Percentiles rank a stretch among this genome's conserved stretches.
These are phyloP conservation scores for Dendrolimus houi DNA, from an alignment of 2,888 invertebrate species.

Conservation along the genomic window DNA sequence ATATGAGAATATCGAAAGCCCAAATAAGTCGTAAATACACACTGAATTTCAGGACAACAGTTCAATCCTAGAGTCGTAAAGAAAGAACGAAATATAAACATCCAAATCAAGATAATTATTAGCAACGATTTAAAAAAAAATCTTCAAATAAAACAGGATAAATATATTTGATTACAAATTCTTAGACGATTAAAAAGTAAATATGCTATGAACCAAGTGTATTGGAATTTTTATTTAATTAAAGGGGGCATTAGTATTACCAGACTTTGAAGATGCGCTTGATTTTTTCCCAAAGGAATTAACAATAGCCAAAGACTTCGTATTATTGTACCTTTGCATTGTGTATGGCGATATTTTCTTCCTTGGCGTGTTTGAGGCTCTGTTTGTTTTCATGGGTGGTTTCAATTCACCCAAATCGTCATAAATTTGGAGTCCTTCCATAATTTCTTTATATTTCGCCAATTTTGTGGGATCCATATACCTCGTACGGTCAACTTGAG, in stretches of 20 bases:
- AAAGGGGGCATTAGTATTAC: not conserved
- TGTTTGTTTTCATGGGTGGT: slow-evolving; percentile 37
- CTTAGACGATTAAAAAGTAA: not conserved
- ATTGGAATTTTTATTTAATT: not conserved
- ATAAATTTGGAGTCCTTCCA: slow-evolving; percentile 42
- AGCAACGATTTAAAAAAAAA: not conserved
- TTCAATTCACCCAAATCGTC: slow-evolving; percentile 41
- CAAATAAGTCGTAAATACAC: no score
- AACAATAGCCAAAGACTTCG: slow-evolving; percentile 6
- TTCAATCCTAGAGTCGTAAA: no score
- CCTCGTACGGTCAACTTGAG: slow-evolving; percentile 11
- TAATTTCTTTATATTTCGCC: slow-evolving; percentile 52
- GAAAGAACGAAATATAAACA: no score
- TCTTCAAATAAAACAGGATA: not conserved
- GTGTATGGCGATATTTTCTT: slow-evolving; percentile 29
- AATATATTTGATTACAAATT: no score
- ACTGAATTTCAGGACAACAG: no score
- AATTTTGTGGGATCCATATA: slow-evolving; percentile 33
- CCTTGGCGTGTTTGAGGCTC: slow-evolving; percentile 52
- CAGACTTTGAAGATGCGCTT: slow-evolving; percentile 7
- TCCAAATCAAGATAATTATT: no score
- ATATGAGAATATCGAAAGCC: no score
- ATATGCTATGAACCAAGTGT: not conserved
- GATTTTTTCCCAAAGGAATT: slow-evolving; percentile 15
- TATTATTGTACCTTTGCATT: slow-evolving; percentile 9